phyloP scores from a whole-genome alignment of 2,888 invertebrate species.

The Heterodera filipjevi region DNA sequence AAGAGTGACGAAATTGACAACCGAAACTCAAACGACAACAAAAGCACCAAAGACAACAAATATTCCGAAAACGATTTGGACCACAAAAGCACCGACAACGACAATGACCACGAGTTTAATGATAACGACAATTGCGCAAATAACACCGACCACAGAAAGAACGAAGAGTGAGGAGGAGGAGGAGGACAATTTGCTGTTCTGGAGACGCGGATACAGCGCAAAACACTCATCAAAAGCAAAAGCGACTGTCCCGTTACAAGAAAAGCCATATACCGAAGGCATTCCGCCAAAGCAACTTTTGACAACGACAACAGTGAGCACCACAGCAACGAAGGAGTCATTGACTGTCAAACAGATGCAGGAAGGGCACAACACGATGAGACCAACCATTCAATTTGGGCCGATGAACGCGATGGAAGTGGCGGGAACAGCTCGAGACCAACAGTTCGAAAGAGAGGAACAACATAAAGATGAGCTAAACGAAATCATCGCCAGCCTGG shows the following conservation, averaged over 20 bases:
- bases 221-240: neutral
- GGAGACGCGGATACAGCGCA: constrained; percentile 23
- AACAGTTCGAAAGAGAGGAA: neutral
- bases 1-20: neutral
- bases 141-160: neutral
- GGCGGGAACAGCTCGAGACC: neutral
- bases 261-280: neutral
- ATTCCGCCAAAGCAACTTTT: neutral
- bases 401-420: constrained; percentile 21
- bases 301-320: neutral
- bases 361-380: constrained; percentile 7
- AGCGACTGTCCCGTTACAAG: neutral
- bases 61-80: no score
- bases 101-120: neutral
- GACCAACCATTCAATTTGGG: constrained; percentile 21
- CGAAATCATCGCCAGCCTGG: constrained; percentile 31
- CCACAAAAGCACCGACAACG: neutral
- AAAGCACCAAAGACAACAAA: neutral
- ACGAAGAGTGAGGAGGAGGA: neutral
- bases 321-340: neutral
- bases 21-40: neutral
- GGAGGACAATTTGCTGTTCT: constrained; percentile 34
- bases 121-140: neutral
- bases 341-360: neutral
- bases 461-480: constrained; percentile 26